Evolutionary conservation across 2,888 invertebrate genomes (phyloP), one percentile per base, ranked within the genome.

Genomic region (Laspeyria flexula): DNA sequence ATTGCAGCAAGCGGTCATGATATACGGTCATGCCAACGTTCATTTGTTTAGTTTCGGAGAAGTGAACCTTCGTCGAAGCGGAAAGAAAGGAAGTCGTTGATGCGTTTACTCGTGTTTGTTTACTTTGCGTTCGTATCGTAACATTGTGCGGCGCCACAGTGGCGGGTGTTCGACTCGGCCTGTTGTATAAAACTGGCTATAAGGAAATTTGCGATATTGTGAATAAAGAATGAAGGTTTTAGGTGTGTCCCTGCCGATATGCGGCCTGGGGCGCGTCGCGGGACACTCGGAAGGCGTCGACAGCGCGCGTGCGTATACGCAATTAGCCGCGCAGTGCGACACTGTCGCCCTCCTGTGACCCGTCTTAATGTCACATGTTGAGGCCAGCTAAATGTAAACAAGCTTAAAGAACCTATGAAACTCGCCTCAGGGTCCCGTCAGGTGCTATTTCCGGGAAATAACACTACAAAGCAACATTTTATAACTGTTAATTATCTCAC

Each of bases 401-500:
- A 75, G 73, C 65, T 63, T 48, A 62, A 58, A 51, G 50, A 65
- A 50, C 72, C 67, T 71, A 60, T 71, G 62, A 62, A 65, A 61
- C 68, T 60, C 67, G 58, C 47, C 60, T 64, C 64, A 65, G 54
- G 61, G 63, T 64, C 71, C 57, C 43, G 34, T 45, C 27, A 65
- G 65, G 74, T 68, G 77, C 41, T 42, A 74, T 74, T 83, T 86
- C 85, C 85, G 73, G 83, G 83, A 86, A 81, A 71, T 81, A 63
- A 70, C 79, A 80, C 80, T 71, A 73, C 58, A 61, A 21, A 34
- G 49, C 63, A 66, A 66, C 65, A 62, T 64, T 66, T 64, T 59
- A 55, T 59, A 63, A 52, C 54, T 60, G 70, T 71, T 74, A 71
- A 75, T 76, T 69, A 66, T 71, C 64, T 57, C 61, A 66, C 52